Percentiles rank a stretch among this genome's conserved stretches.
These are phyloP conservation scores for Pterophyllum scalare DNA, from an alignment of 2,113 vertebrate genomes.

Conservation along the genomic window DNA sequence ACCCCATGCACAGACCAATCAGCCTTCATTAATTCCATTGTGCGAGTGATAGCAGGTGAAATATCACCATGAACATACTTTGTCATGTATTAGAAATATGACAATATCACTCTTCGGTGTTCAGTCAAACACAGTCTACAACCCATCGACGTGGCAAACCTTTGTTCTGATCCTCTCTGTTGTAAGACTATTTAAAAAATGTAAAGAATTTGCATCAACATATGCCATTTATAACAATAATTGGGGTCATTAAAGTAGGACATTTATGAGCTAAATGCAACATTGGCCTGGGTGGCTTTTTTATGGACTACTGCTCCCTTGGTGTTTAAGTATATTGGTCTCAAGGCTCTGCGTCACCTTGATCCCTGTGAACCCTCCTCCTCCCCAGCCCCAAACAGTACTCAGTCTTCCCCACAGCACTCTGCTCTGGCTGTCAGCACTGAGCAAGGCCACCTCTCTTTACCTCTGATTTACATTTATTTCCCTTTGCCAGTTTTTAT, in stretches of 20 bases:
- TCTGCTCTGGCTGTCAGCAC: slow-evolving; percentile 65
- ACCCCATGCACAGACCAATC: slow-evolving; percentile 12
- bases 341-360: slow-evolving; percentile 79
- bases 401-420: slow-evolving; percentile 70
- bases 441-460: slow-evolving; percentile 72
- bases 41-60: slow-evolving; percentile 36
- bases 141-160: slow-evolving; percentile 26
- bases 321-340: slow-evolving; percentile 78
- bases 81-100: slow-evolving; percentile 3
- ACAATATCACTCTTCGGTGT: background rate
- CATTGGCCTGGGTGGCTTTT: slow-evolving; percentile 61
- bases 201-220: slow-evolving; percentile 56
- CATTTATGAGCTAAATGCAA: slow-evolving; percentile 75
- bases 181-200: slow-evolving; percentile 44
- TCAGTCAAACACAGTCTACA: slow-evolving; percentile 5
- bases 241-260: slow-evolving; percentile 67
- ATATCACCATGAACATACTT: slow-evolving; percentile 26
- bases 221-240: slow-evolving; percentile 71
- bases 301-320: slow-evolving; percentile 77
- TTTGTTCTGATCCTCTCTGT: slow-evolving; percentile 32
- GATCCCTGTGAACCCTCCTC: slow-evolving; percentile 72
- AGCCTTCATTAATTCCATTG: slow-evolving; percentile 33
- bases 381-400: slow-evolving; percentile 59
- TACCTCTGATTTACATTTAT: slow-evolving; percentile 83
- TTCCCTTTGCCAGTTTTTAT: slow-evolving; percentile 79